These are phyloP conservation scores for Lophius piscatorius DNA, from an alignment of 2,113 vertebrate genomes.

Conservation along the genomic window DNA sequence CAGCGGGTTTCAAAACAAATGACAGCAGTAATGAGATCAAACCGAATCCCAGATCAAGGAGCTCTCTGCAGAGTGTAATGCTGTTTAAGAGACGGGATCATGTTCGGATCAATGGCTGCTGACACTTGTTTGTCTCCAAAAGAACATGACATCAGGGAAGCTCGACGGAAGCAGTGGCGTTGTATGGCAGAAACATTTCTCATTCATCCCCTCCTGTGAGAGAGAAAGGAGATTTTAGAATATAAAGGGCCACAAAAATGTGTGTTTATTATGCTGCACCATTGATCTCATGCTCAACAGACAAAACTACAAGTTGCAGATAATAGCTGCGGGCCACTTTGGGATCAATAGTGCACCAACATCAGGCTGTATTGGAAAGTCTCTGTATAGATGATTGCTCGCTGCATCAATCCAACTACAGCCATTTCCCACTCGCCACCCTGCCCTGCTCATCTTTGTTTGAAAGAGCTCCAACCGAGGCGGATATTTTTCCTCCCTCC, in stretches of 20 bases:
- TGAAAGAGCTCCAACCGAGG: slow-evolving; percentile 4
- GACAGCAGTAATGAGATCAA: too few species aligned
- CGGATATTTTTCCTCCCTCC: slow-evolving; percentile 2
- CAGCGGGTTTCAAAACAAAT: too few species aligned
- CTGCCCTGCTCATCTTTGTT: slow-evolving; percentile 48
- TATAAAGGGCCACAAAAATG: too few species aligned
- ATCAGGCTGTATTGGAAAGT: slow-evolving; percentile 56
- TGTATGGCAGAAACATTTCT: slow-evolving; percentile 35
- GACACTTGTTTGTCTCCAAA: neutral
- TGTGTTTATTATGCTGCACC: neutral
- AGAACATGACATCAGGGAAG: slow-evolving; percentile 7
- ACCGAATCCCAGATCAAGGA: neutral
- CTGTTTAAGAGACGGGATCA: slow-evolving; percentile 35
- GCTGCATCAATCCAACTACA: slow-evolving; percentile 44
- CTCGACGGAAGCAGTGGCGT: slow-evolving; percentile 24
- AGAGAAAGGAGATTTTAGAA: neutral
- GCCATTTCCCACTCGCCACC: slow-evolving; percentile 41
- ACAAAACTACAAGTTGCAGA: slow-evolving; percentile 52
- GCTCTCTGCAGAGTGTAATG: slow-evolving; percentile 12
- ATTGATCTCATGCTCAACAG: slow-evolving; percentile 49
- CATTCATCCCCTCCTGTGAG: neutral
- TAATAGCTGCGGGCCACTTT: slow-evolving; percentile 56
- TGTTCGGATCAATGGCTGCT: slow-evolving; percentile 48
- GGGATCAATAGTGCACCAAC: slow-evolving; percentile 59
- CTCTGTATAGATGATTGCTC: slow-evolving; percentile 37